Evolutionary conservation across 2,113 vertebrate species (phyloP), one percentile per base, ranked within the genome.

Genomic region (Scopus umbretta): DNA sequence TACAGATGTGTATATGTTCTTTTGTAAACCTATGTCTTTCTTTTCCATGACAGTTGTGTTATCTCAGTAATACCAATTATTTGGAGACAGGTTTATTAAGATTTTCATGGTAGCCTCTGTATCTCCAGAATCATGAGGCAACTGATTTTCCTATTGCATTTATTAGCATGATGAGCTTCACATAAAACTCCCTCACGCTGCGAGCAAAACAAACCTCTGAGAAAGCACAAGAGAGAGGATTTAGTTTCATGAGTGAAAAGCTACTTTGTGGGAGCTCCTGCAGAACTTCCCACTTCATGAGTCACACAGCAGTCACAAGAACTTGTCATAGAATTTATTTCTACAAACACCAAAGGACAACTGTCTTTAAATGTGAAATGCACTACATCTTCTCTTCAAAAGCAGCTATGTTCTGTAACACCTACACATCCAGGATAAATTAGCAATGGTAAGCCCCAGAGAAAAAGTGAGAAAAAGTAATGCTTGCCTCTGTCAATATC

Each of bases 381-480:
- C 87, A 86, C 91, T 40, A 59, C 90, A 91, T 92, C 92, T 85
- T 67, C 92, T 92, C 84, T 90, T 97, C 95, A 96, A 94, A 97
- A 95, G 93, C 82, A 58, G 52, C 78, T 86, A 67, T 81, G 72
- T 81, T 90, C 96, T 84, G 43, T 29, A 96, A 97, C 96, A 97
- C 97, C 97, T 96, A 97, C 97, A 96, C 89, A 93, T 30, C 80
- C 80, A 82, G 95, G 97, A 97, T 96, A 98, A 98, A 98, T 97
- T 92, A 97, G 73, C 79, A 97, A 80, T 42, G 67, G 92, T 82
- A 95, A 96, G 53, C 92, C 82, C 82, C 68, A 86, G 86, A 97
- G 87, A 92, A 90, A 83, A 92, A 90, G 70, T 92, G 91, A 97
- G 56, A 56, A 68, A 95, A 95, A 90, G 38, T 92, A 96, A 95